Conservation (phyloP, 2,113 vertebrate genomes). For the Mesitornis unicolor region DNA sequence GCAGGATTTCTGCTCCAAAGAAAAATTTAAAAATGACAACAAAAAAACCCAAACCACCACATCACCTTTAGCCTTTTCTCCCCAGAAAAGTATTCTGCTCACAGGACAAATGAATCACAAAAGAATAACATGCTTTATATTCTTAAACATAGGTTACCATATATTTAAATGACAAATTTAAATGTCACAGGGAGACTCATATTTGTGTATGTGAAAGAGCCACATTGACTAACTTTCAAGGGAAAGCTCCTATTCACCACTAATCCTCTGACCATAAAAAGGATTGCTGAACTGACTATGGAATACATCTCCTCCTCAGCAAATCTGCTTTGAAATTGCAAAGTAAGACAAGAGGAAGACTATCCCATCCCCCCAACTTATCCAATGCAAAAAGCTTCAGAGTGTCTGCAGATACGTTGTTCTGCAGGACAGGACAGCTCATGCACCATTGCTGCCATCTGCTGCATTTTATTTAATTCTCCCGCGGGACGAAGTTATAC, state of each 20-base stretch:
- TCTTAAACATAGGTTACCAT: neutral
- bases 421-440: neutral
- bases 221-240: neutral
- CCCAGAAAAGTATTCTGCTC: neutral
- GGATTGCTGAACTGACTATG: neutral
- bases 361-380: neutral
- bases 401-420: neutral
- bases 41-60: neutral
- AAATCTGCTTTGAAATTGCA: neutral
- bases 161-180: neutral
- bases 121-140: neutral
- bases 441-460: constrained; percentile 68
- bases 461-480: constrained; percentile 49
- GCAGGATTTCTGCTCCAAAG: neutral
- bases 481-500: neutral
- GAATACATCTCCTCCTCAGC: neutral
- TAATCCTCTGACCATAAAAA: neutral
- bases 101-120: neutral
- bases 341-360: neutral
- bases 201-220: neutral
- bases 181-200: neutral
- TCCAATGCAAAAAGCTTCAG: neutral
- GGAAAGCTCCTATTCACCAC: neutral
- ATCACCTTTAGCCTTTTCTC: neutral
- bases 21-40: too few species aligned